Evolutionary conservation across 2,797 vertebrate genomes (phyloP).

Genomic region (Furcifer pardalis): DNA sequence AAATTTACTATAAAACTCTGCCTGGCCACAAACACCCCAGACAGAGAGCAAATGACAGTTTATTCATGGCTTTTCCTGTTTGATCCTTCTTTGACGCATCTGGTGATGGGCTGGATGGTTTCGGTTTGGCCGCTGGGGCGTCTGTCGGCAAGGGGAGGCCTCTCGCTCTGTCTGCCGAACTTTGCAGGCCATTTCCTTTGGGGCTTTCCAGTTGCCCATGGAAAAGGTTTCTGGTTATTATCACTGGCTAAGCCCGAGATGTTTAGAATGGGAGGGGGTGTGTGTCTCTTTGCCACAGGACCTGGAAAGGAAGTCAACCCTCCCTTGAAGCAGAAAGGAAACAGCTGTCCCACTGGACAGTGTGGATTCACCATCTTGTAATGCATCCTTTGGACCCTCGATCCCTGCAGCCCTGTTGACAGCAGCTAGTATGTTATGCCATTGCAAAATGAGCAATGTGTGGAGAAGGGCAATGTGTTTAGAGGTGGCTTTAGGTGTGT

Average conservation of each 20-base stretch:
- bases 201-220: background rate
- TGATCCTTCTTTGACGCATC: conserved; percentile 4
- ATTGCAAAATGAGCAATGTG: background rate
- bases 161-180: background rate
- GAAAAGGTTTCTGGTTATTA: background rate
- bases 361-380: background rate
- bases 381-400: background rate
- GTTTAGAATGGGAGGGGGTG: background rate
- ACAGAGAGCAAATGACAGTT: background rate
- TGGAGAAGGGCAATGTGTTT: background rate
- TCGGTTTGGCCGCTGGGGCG: background rate
- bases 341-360: background rate
- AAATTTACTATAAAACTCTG: background rate
- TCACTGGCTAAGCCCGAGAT: background rate
- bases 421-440: background rate
- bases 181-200: conserved; percentile 1
- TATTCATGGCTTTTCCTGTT: background rate
- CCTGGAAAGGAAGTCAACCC: background rate
- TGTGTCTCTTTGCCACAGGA: background rate
- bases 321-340: background rate
- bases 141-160: background rate
- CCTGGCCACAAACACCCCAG: conserved; percentile 6
- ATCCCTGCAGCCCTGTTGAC: too few species aligned
- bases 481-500: background rate
- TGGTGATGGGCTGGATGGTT: background rate